These are phyloP conservation scores for Helicorthomorpha holstii DNA, from an alignment of 1,140 invertebrate genomes.

Conservation along the genomic window DNA sequence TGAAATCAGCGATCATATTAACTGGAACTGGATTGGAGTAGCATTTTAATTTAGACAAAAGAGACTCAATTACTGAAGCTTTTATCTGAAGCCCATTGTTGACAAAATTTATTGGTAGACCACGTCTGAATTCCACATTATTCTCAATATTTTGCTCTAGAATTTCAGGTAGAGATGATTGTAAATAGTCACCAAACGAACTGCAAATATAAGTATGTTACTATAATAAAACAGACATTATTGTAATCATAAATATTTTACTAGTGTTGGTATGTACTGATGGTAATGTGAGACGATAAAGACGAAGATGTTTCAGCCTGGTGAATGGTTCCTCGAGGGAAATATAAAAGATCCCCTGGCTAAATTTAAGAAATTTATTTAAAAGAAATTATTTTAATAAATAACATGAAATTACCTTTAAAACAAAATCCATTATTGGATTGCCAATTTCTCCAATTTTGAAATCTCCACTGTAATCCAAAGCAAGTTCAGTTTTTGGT, in stretches of 20 bases:
- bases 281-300: neutral
- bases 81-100: neutral
- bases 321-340: slow-evolving; percentile 1
- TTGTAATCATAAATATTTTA: neutral
- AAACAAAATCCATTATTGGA: neutral
- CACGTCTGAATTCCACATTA: neutral
- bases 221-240: neutral
- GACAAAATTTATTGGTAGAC: neutral
- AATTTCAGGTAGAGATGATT: neutral
- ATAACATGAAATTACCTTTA: neutral
- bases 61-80: neutral
- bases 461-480: neutral
- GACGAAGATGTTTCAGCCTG: neutral
- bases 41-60: neutral
- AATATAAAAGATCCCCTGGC: slow-evolving; percentile 1
- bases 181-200: neutral
- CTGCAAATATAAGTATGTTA: neutral
- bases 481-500: neutral
- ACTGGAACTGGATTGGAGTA: neutral
- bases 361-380: neutral
- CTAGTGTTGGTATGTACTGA: neutral
- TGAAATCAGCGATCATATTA: slow-evolving; percentile 1
- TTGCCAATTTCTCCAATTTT: neutral
- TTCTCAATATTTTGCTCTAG: neutral
- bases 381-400: neutral